Evolutionary conservation across 2,113 vertebrate species (phyloP).

Genomic region (Otus sunia): DNA sequence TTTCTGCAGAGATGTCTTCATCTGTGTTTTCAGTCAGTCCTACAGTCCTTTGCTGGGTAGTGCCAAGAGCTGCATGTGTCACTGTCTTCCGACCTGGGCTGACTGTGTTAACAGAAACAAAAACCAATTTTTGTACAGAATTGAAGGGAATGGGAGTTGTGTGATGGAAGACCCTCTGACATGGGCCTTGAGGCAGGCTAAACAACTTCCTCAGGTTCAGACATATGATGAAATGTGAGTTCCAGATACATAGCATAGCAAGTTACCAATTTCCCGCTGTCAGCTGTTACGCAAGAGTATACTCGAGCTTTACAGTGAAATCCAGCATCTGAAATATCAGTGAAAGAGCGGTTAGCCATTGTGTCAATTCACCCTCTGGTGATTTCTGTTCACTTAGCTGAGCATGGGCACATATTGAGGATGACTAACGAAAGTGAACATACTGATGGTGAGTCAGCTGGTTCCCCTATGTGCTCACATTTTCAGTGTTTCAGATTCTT

Average conservation of each 20-base stretch:
- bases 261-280: accelerated
- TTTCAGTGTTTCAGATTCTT: neutral
- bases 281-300: neutral
- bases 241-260: neutral
- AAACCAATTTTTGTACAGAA: neutral
- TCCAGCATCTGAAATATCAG: neutral
- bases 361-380: neutral
- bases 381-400: neutral
- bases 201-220: neutral
- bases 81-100: constrained; percentile 77
- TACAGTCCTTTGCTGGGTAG: constrained; percentile 35
- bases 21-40: constrained; percentile 32
- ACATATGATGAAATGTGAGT: neutral
- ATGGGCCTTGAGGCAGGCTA: neutral
- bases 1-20: constrained; percentile 36
- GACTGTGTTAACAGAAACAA: constrained; percentile 71
- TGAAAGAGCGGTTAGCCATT: neutral
- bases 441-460: neutral
- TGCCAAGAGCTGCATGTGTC: constrained; percentile 61
- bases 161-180: neutral
- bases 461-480: accelerated
- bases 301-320: neutral
- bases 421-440: neutral
- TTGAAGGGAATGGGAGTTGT: neutral
- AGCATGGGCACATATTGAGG: neutral